Base-by-base conservation (phyloP, 1,140 invertebrate species). In the Pararge aegeria region DNA sequence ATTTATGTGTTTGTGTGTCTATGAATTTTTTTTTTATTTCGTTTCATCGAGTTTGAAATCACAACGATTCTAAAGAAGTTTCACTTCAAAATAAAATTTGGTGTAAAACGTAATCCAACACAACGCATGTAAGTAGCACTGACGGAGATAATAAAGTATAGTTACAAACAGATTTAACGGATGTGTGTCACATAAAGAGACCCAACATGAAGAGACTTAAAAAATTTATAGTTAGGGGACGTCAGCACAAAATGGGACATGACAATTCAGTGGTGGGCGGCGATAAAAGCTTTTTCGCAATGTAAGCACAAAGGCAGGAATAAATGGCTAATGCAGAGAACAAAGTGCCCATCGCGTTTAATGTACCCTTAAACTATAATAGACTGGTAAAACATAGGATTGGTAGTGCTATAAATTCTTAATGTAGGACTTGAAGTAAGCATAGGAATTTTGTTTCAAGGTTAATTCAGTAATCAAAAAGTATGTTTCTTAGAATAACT, bases 301-400 rank as follows among this genome's bases (percentile, higher is more conserved):
- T 51, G 59, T 59, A 30, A 62, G 59, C 59, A 70, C 59, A 64
- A 57, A 64, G 61, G 51, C 49, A 51, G 38, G 34, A 64, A 58
- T 59, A 68, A 72, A 72, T 72, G 70, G 58, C 63, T 66, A 64
- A 68, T 66, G 60, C 29, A 60, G 55, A 62, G 66, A 64, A 61
- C 70, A 72, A 69, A 72, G 63, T 64, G 57, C 29, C 40, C 40
- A 30, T 61, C n/a, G 16, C 42, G 44, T 55, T 38, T 37, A 46
- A 40, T 52, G 18, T 52, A 15, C 16, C 16, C 30, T 48, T 57
- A 52, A 51, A 56, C 46, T 46, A 34, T n/a, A 34, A 52, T 46
- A 19, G 9, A 21, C 30, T 12, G 30, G 9, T 34, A 6, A 34
- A 12, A 34, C n/a, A 27, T 1, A 10, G 30, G 1, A 12, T 3